Evolutionary conservation across 2,113 vertebrate species (phyloP).

Genomic region (Redunca redunca): DNA sequence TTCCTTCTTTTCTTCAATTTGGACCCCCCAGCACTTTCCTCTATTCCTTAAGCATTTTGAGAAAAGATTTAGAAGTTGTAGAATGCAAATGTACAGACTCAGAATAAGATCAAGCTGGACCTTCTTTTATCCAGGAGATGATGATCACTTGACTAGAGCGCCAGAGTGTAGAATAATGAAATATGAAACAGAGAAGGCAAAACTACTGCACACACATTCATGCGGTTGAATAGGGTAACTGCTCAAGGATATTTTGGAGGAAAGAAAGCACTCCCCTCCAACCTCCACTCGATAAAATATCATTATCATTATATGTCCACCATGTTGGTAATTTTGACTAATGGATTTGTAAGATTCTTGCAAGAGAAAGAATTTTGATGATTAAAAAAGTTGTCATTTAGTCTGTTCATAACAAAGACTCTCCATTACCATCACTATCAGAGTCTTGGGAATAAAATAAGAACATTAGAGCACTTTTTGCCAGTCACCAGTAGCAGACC

Average conservation of each 20-base stretch:
- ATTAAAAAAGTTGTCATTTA: conserved; percentile 31
- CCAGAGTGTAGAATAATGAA: neutral
- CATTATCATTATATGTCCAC: neutral
- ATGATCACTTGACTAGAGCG: neutral
- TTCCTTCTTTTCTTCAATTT: neutral
- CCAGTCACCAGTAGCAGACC: neutral
- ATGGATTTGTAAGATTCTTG: conserved; percentile 9
- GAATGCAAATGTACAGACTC: neutral
- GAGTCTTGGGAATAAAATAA: conserved; percentile 1
- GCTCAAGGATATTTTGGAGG: neutral
- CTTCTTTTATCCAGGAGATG: neutral
- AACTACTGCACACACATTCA: neutral
- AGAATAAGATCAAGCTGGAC: neutral
- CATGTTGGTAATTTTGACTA: neutral
- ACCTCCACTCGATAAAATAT: neutral
- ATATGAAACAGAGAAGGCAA: neutral
- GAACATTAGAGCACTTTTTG: neutral
- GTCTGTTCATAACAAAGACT: neutral
- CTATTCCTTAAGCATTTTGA: neutral
- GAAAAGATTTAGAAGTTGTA: neutral
- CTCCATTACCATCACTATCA: neutral
- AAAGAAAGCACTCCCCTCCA: neutral
- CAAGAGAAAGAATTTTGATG: neutral
- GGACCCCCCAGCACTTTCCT: neutral
- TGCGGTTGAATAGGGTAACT: neutral